Evolutionary conservation across 2,113 vertebrate species (phyloP), one percentile per base, ranked within the genome.

Genomic region (Amphiprion percula): DNA sequence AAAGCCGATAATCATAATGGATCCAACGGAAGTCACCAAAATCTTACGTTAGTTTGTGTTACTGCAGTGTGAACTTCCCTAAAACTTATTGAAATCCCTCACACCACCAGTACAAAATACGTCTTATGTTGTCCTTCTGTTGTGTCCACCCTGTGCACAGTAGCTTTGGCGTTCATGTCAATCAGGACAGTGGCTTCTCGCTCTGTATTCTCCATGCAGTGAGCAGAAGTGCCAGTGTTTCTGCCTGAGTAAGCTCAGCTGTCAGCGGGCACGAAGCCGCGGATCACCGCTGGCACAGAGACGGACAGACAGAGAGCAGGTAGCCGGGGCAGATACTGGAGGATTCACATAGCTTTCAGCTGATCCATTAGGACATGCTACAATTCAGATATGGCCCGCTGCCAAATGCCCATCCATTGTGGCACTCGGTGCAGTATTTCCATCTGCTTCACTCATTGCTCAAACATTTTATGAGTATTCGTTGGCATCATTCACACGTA

Each of bases 281-380:
- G 19, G 70, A 77, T 86, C 87, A 86, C 67, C 66, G 44, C 59
- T 86, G 87, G 87, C 87, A 84, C 79, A 66, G 72, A 77, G 80
- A 67, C 19, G 44, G 11, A 66, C 60, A 65, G 77, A 81, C 86
- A 77, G 71, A 37, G 76, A 72, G 77, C 85, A 87, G 90, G 86
- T 88, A 88, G 87, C 77, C 80, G 41, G 79, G 58, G 63, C 77
- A 71, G 74, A 88, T 74, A 71, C 64, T 30, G 68, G 3, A 69
- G 82, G 74, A 90, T 87, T 82, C 63, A 3, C 86, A 78, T 76
- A 77, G 84, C 88, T 90, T 85, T 89, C 83, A 88, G 74, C 83
- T 90, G 88, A 87, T 92, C 91, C 90, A 90, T 90, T 87, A 90
- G 91, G 85, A 82, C 86, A 88, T 75, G 70, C 80, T 78, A 84